Evolutionary conservation across 2,797 vertebrate genomes (phyloP).

Genomic region (Trachurus trachurus): DNA sequence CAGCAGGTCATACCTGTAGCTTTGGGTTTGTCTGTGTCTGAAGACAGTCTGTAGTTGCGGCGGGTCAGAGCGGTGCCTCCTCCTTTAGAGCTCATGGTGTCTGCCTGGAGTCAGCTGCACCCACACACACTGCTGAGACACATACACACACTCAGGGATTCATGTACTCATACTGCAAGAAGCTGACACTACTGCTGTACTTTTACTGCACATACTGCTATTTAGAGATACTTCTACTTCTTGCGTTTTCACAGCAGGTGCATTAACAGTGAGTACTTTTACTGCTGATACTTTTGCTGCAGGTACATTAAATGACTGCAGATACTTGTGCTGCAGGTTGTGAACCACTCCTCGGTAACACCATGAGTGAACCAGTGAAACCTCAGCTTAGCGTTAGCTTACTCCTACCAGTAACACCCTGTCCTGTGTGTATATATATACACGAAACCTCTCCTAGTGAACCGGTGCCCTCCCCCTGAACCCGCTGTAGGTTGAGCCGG

Average conservation of each 20-base stretch:
- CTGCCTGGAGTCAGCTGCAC: slow-evolving; percentile 47
- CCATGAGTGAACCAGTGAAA: background rate
- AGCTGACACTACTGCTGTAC: background rate
- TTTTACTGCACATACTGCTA: background rate
- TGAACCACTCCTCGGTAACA: background rate
- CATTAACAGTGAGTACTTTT: background rate
- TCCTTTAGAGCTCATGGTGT: slow-evolving; percentile 93
- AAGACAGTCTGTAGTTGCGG: slow-evolving; percentile 91
- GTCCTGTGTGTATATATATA: no score
- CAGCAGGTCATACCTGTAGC: slow-evolving; percentile 85
- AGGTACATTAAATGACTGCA: no score
- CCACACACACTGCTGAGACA: slow-evolving; percentile 42
- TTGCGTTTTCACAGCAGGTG: background rate
- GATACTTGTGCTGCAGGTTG: background rate
- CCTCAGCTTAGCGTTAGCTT: slow-evolving; percentile 8
- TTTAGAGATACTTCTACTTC: background rate
- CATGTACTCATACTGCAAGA: background rate
- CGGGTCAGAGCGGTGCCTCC: slow-evolving; percentile 88
- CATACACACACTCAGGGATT: background rate
- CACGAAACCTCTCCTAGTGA: background rate
- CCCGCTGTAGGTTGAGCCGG: background rate
- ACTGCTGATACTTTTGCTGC: background rate
- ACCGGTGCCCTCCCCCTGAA: background rate
- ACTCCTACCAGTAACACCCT: background rate
- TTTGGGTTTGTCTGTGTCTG: slow-evolving; percentile 91